Evolutionary conservation across 2,888 invertebrate species (phyloP), one percentile per base, ranked within the genome.

Genomic region (Pseudoips prasinana): DNA sequence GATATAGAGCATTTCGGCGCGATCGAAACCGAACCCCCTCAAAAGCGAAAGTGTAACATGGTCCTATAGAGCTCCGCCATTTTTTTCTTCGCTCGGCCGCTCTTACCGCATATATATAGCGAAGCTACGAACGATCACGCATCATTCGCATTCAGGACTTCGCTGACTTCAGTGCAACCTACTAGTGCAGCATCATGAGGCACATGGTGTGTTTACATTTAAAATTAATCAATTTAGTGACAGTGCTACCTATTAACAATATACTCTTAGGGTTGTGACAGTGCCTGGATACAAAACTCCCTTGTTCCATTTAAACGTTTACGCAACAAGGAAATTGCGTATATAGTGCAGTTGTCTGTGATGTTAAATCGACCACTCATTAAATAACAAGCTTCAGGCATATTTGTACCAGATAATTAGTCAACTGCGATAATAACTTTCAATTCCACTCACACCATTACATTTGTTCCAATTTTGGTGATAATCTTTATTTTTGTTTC

Each of bases 131-230:
- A 70, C 64, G 61, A 73, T 59, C 82, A 79, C 77, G 82, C 87
- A 89, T 89, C 89, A 89, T 82, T 89, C 89, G 78, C 86, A 87
- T 87, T 88, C 86, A 86, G 89, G 83, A 87, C 83, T 70, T 75
- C 78, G 71, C 74, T 80, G 84, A 61, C 89, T 89, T 87, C 89
- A 89, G 89, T 89, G 88, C 89, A 88, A 79, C 81, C 86, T 69
- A 73, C 73, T 64, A 74, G 71, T 64, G 64, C 73, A 84, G 89
- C 89, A 87, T 87, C 89, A 89, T 89, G 89, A 89, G 80, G 82
- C 73, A 77, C 73, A 83, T 85, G 89, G 89, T 89, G 88, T 76
- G 89, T 55, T 89, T 38, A 49, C 44, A 44, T 50, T 50, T 32
- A 46, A 33, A 48, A 57, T 46, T 30, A 27, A 54, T 54, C 49